Base-by-base conservation (phyloP, 2,888 invertebrate species). In the Steinernema scapterisci region DNA sequence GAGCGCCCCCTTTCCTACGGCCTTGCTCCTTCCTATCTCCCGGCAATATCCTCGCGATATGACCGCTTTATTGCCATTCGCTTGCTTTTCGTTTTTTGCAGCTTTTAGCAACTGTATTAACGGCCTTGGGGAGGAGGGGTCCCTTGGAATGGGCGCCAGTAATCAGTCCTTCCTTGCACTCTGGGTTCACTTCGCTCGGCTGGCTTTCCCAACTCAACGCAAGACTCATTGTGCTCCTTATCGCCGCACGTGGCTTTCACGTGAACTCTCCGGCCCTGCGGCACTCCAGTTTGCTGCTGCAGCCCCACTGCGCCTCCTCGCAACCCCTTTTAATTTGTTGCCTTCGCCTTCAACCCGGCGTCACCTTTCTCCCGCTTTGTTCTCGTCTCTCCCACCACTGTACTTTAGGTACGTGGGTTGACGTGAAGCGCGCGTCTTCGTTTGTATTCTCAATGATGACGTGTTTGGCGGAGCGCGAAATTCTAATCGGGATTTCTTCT, bases 361-460 rank as follows among this genome's bases (percentile, higher is more conserved):
- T 38, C 38, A 38, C 9, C 9, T 38, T 9, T 9, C 9, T 38
- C 9, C 9, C 38, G 3, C 9, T 38, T 38, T 9, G 5, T 38
- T 38, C 9, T 38, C 38, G 3, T 38, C 3, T 19, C 23, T 5
- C 21, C 52, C 13, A 3, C 48, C 5, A 11, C 23, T 63, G 63
- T 19, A 63, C 63, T 63, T 13, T 63, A 38, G 63, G 63, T 31
- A 27, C 38, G 63, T 48, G 13, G 48, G 48, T 48, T 19, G 19
- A 19, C 48, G 38, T 38, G 38, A 38, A 38, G 38, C 38, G 38
- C 38, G 38, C 52, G 21, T 63, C 63, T 31, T 38, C 38, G 63
- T 63, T 63, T 63, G 63, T 63, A 25, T 63, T 63, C 25, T 27
- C 25, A 63, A 19, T 63, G 63, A 38, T 13, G 63, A 25, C 63